Conservation (phyloP, 2,888 invertebrate genomes). For the Ferrisia virgata region DNA sequence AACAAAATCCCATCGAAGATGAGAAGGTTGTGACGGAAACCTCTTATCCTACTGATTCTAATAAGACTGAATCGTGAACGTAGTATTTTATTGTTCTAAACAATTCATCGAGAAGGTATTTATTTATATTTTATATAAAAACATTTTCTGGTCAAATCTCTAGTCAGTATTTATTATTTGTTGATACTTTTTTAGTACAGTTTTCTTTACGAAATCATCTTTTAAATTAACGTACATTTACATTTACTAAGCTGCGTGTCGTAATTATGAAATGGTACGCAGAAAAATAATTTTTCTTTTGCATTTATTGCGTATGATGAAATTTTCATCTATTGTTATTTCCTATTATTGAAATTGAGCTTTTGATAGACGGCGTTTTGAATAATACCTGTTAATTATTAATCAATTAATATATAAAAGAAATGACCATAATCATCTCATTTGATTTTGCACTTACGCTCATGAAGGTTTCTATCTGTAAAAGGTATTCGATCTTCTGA, state of each 20-base stretch:
- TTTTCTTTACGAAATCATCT: background rate
- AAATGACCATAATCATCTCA: background rate
- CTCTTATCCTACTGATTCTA: background rate
- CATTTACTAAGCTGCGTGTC: too few relatives aligned
- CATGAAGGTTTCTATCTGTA: too few relatives aligned
- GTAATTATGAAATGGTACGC: background rate
- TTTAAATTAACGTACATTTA: too few relatives aligned
- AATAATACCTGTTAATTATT: background rate
- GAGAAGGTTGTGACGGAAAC: background rate
- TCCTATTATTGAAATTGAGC: background rate
- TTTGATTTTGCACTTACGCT: too few relatives aligned
- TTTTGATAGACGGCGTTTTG: too few relatives aligned
- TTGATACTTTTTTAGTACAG: background rate
- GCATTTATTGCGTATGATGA: background rate
- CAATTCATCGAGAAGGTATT: background rate
- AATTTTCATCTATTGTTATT: background rate
- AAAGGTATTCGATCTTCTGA: too few relatives aligned
- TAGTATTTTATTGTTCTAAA: background rate
- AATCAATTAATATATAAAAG: too few relatives aligned
- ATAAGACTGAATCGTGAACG: conserved; percentile 24
- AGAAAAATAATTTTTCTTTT: background rate
- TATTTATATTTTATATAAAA: background rate
- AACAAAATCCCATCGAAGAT: background rate
- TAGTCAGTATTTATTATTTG: background rate
- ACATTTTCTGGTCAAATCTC: background rate